Base-by-base conservation (phyloP, 2,797 vertebrate species). In the Falco naumanni region DNA sequence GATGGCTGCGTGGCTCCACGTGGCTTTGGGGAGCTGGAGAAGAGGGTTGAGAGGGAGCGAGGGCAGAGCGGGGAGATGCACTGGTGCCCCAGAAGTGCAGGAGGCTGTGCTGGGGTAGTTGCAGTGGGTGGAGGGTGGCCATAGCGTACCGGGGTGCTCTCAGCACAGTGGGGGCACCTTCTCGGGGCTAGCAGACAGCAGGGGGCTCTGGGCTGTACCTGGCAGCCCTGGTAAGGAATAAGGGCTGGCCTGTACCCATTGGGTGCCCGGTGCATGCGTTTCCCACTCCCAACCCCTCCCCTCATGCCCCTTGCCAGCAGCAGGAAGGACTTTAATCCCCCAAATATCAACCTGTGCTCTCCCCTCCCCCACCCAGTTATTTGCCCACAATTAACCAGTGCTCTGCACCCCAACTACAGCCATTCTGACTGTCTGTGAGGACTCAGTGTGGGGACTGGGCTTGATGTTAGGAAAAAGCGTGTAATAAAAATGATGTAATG, bases 401-500 rank as follows among this genome's bases (percentile, higher is more conserved):
- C 92, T 92, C 87, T 63, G 77, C 18, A 39, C 50, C 75, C 76
- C 82, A 66, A 3, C 28, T n/a, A 8, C 28, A 61, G 84, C 89
- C 48, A 29, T 61, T 74, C 75, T 47, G 74, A 66, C 75, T 43
- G 82, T 66, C 82, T 66, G 63, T 39, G 86, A 88, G 85, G 85
- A 77, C 70, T 61, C 26, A 3, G 41, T 77, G 66, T 81, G 43
- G 66, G 84, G 54, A 84, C 1, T 3, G 5, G 89, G 64, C 64
- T 92, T 56, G 74, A 79, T 84, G 86, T 92, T 66, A 89, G 60
- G 79, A 72, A 56, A 93, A 82, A 92, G 41, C 1, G 24, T 64
- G 70, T 94, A 96, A 97, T 96, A 96, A 97, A 97, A 79, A 33
- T n/a, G 25, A 79, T 64, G 87, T 90, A 43, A 87, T 50, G 86